A percentile compares a stretch with the other conserved stretches of the same genome.
Conservation (phyloP, 2,888 invertebrate species). For the Listrodromus nycthemerus region DNA sequence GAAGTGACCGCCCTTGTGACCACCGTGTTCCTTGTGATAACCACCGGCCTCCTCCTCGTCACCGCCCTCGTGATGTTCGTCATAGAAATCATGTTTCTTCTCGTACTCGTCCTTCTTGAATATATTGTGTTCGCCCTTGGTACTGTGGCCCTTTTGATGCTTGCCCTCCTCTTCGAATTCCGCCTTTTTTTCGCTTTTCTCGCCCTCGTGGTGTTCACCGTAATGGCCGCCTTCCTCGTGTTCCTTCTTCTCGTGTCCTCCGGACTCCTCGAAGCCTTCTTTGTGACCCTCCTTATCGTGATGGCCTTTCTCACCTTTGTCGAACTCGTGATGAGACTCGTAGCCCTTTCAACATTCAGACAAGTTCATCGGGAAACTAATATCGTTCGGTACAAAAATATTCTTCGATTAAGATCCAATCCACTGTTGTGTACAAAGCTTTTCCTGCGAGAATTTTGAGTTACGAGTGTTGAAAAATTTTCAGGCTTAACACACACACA, state of each 20-base stretch:
- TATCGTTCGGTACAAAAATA: conserved; percentile 12
- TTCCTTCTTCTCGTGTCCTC: conserved; percentile 87
- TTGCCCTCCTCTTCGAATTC: conserved; percentile 88
- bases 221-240: conserved; percentile 88
- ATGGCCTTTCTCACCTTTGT: conserved; percentile 88
- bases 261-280: conserved; percentile 88
- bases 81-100: conserved; percentile 91
- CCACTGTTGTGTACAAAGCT: background rate
- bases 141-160: conserved; percentile 90
- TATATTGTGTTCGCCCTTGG: conserved; percentile 90
- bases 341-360: conserved; percentile 73
- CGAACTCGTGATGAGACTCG: conserved; percentile 87
- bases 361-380: conserved; percentile 20
- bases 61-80: conserved; percentile 89
- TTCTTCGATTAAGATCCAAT: background rate
- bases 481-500: too few species aligned
- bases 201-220: conserved; percentile 88
- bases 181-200: conserved; percentile 88
- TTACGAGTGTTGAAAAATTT: too few species aligned
- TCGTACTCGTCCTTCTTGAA: conserved; percentile 92
- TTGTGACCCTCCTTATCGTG: conserved; percentile 89
- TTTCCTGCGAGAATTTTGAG: too few species aligned
- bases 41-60: conserved; percentile 89
- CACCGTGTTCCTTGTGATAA: conserved; percentile 86
- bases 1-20: conserved; percentile 85